Base-by-base conservation (phyloP, 2,797 vertebrate genomes). In the Argentina silus region DNA sequence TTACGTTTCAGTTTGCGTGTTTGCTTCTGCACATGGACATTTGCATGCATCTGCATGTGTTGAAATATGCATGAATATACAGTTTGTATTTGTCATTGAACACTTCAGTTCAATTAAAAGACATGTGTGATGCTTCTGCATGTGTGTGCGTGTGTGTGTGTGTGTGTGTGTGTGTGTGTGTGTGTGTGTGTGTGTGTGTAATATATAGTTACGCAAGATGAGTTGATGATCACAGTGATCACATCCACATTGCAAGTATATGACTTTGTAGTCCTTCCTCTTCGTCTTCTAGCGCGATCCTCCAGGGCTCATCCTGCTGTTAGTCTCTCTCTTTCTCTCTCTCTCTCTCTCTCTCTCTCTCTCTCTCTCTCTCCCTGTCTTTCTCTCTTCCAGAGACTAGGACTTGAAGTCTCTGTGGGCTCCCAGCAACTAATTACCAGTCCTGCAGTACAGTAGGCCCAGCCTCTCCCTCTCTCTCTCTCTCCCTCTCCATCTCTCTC, bases 201-300 rank as follows among this genome's bases (percentile, higher is more conserved):
- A n/a, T 42, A 21, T 21, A 48, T 48, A 14, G n/a, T 59, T 5
- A 59, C 56, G 27, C 15, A 57, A 57, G 6, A 21, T 12, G 5
- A 10, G 0, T 3, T 59, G 4, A 12, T 23, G 21, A 59, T 59
- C 2, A 19, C 21, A 27, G 56, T n/a, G n/a, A n/a, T n/a, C 21
- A 59, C 5, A 21, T 21, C 9, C 27, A 4, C 21, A 59, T 9
- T 51, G 7, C 15, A 14, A 51, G 15, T 51, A 11, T 51, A 51
- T 55, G 51, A 65, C 19, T 48, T 50, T 50, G 45, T 66, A 23
- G n/a, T n/a, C n/a, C n/a, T n/a, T n/a, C n/a, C n/a, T n/a, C n/a
- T n/a, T n/a, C n/a, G n/a, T n/a, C n/a, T n/a, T n/a, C n/a, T n/a
- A n/a, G n/a, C n/a, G n/a, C n/a, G n/a, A n/a, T n/a, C n/a, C n/a